A percentile compares a stretch with the other conserved stretches of the same genome.
Conservation (phyloP, 2,113 vertebrate genomes). For the Chlorodrepanis virens region DNA sequence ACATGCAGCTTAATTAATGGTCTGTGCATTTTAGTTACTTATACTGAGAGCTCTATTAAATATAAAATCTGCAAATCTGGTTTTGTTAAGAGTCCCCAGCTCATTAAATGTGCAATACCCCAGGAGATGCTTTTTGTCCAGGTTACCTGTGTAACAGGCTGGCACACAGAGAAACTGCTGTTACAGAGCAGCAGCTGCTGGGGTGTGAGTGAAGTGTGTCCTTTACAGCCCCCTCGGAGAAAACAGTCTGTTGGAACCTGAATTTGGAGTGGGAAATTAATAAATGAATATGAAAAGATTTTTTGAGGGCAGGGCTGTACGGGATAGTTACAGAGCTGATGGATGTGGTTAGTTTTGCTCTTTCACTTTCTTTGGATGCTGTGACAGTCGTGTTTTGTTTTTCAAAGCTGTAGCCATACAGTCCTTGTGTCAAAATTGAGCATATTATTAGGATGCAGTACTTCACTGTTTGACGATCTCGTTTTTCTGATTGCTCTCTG, state of each 20-base stretch:
- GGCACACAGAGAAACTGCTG: background rate
- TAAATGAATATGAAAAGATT: background rate
- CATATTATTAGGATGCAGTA: background rate
- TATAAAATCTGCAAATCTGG: background rate
- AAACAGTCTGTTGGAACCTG: background rate
- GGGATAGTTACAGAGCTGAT: background rate
- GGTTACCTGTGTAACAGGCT: background rate
- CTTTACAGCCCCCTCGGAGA: background rate
- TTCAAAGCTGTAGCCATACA: background rate
- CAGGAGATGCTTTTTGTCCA: background rate
- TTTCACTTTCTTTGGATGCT: background rate
- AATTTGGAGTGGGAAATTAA: background rate
- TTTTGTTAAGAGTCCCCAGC: background rate
- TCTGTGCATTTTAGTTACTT: background rate
- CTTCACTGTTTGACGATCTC: background rate
- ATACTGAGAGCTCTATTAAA: background rate
- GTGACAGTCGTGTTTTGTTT: background rate
- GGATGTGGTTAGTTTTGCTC: background rate
- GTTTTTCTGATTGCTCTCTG: background rate
- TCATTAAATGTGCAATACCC: background rate
- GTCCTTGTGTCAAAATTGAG: background rate
- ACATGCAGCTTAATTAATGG: constrained; percentile 12
- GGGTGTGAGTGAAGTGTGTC: background rate
- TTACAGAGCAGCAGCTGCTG: background rate
- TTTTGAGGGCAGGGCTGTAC: background rate